Conservation (phyloP, 2,888 invertebrate genomes). For the Gisinianus flammeolus region DNA sequence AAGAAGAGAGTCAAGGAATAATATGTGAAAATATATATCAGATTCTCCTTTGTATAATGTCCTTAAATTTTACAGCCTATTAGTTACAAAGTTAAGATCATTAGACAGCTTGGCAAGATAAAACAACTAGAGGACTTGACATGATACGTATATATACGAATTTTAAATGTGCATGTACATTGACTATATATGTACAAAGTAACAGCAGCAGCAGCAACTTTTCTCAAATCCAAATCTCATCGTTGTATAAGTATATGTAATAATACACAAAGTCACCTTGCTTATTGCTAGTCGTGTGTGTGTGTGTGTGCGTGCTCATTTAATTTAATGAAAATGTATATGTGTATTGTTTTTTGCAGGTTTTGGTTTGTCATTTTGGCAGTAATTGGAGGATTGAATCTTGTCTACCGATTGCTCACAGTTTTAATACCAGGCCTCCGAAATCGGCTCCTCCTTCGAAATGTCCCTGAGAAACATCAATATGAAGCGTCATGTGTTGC, state of each 20-base stretch:
- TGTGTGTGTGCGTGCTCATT: no score
- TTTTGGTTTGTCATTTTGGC: slow-evolving; percentile 60
- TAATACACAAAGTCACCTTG: no score
- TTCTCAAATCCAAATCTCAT: no score
- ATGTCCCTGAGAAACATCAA: slow-evolving; percentile 35
- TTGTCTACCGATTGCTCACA: slow-evolving; percentile 57
- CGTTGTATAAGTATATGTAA: no score
- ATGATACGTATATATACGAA: no score
- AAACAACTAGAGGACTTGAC: no score
- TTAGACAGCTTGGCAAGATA: not conserved
- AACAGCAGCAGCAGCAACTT: no score
- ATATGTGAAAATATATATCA: no score
- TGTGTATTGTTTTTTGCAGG: slow-evolving; percentile 55
- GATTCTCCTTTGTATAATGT: not conserved
- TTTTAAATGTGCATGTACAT: no score
- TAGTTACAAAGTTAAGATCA: not conserved
- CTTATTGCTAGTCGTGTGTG: no score
- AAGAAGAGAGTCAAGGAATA: not conserved
- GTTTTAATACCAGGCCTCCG: slow-evolving; percentile 50
- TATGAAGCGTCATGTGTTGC: slow-evolving; percentile 31
- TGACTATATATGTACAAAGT: no score
- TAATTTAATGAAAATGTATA: no score
- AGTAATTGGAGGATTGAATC: slow-evolving; percentile 53
- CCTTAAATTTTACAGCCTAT: not conserved
- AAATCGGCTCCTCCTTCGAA: slow-evolving; percentile 39